Base-by-base conservation (phyloP, 2,113 vertebrate genomes). In the Cavia porcellus region DNA sequence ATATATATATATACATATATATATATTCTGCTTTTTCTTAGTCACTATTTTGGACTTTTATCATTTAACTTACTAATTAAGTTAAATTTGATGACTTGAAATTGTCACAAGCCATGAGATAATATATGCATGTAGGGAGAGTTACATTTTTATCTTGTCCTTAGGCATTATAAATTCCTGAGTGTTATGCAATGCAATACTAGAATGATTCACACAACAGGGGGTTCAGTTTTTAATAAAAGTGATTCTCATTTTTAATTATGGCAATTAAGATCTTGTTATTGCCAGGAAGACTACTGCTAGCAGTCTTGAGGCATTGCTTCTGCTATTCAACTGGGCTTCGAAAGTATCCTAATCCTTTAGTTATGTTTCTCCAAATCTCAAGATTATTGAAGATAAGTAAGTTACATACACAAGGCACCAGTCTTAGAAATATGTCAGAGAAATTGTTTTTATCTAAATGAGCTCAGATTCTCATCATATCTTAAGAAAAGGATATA, bases 191-290 rank as follows among this genome's bases (percentile, higher is more conserved):
- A 97, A 98, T 98, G 89, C 94, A 93, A 98, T 95, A 87, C 55
- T 91, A 97, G 84, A 96, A 97, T 98, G 98, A 98, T 97, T 47
- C 70, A 64, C 98, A 98, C 98, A 98, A 98, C 86, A 1, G 95
- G 98, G 97, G 97, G 94, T 97, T 98, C 96, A 42, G 94, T 98
- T 98, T 98, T 98, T 98, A 98, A 98, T 98, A 98, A 98, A 99
- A 98, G 97, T 98, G 97, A 98, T 97, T 97, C 98, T 98, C 98
- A 95, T 95, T 98, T 98, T 98, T 98, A 99, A 99, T 99, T 98
- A 98, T 92, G 98, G 97, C 98, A 97, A 98, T 99, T 98, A 98
- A 98, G 94, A 97, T 97, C 85, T 97, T 98, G 96, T 98, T 97
- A 98, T 97, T 98, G 97, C 97, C 98, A 98, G 98, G 93, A 97